Evolutionary conservation across 2,113 vertebrate species (phyloP).

Genomic region (Seriola aureovittata): DNA sequence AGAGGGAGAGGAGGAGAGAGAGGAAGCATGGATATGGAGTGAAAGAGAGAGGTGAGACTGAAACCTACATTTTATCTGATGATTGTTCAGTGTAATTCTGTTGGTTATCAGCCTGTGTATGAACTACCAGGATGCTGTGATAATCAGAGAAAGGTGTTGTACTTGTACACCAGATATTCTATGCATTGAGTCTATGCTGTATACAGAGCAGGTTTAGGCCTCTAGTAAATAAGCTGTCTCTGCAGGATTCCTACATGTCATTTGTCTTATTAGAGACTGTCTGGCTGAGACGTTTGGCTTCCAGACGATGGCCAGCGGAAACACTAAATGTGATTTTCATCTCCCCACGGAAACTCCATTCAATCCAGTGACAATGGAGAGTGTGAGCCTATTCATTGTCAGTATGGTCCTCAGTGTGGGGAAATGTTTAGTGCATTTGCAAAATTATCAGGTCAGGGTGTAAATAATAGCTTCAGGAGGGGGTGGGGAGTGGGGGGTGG

Average conservation of each 20-base stretch:
- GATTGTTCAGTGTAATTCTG: too few relatives aligned
- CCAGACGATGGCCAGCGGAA: neutral
- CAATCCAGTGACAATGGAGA: slow-evolving; percentile 27
- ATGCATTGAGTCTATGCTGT: neutral
- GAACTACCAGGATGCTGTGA: too few relatives aligned
- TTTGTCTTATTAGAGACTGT: neutral
- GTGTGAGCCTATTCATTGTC: slow-evolving; percentile 25
- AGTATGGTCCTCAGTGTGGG: slow-evolving; percentile 7
- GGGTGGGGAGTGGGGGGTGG: neutral
- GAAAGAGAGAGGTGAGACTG: too few relatives aligned
- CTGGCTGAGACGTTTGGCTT: neutral
- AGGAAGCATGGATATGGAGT: too few relatives aligned
- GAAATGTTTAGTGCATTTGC: slow-evolving; percentile 49
- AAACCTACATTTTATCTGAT: too few relatives aligned
- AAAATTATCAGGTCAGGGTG: slow-evolving; percentile 50
- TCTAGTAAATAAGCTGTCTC: neutral
- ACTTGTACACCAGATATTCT: neutral
- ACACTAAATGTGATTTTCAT: slow-evolving; percentile 14
- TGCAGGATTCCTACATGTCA: neutral
- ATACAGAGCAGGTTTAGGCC: neutral
- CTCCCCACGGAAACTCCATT: slow-evolving; percentile 22
- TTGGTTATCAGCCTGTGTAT: neutral
- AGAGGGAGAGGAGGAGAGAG: too few relatives aligned
- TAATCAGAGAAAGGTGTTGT: too few relatives aligned
- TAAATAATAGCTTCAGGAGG: slow-evolving; percentile 50